Evolutionary conservation across 2,888 invertebrate genomes (phyloP).

Genomic region (Sthenelais limicola): DNA sequence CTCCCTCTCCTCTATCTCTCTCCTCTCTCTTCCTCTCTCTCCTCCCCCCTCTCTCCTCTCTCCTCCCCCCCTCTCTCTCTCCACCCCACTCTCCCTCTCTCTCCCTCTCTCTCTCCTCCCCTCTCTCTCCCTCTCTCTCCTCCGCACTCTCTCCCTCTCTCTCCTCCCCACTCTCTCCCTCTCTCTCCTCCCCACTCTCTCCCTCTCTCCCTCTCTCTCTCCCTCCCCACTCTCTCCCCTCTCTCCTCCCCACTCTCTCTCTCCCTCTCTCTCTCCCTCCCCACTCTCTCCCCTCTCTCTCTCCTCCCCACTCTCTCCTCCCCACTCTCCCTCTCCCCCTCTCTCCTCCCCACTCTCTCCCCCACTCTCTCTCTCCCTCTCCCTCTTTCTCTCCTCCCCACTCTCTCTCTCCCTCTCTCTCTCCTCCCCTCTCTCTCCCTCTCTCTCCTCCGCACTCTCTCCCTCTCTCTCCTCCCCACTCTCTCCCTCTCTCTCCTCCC

Average conservation of each 20-base stretch:
- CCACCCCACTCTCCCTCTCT: neutral
- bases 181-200: neutral
- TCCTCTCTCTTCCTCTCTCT: neutral
- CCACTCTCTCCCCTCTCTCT: neutral
- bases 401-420: neutral
- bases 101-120: neutral
- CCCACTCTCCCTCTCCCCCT: neutral
- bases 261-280: constrained; percentile 5
- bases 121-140: neutral
- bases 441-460: neutral
- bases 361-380: neutral
- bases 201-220: neutral
- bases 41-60: neutral
- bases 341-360: neutral
- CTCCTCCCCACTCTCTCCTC: neutral
- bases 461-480: too few relatives aligned
- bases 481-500: too few relatives aligned
- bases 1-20: neutral
- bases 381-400: neutral
- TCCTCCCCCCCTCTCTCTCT: neutral
- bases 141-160: neutral
- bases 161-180: neutral
- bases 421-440: neutral
- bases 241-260: neutral
- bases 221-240: neutral